Percentiles rank a stretch among this genome's conserved stretches.
phyloP scores from a whole-genome alignment of 2,797 vertebrate species.

The Tympanoctomys barrerae region DNA sequence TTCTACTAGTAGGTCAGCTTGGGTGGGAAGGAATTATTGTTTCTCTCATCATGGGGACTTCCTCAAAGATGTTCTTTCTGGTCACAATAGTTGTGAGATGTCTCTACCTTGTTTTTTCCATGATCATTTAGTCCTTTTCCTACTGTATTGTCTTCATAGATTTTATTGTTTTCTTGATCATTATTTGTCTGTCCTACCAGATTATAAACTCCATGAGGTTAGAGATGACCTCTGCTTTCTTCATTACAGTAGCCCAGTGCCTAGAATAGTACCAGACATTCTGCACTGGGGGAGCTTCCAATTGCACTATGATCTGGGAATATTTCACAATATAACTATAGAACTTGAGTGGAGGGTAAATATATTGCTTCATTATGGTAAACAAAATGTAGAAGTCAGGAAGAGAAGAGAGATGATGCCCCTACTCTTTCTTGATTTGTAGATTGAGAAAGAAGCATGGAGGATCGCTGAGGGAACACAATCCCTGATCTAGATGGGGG shows the following conservation, averaged over 20 bases:
- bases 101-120: not conserved
- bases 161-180: conserved; percentile 38
- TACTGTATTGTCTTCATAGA: not conserved
- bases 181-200: not conserved
- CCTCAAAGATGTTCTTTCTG: not conserved
- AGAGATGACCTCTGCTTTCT: conserved; percentile 14
- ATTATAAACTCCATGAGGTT: conserved; percentile 51
- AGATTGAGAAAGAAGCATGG: conserved; percentile 15
- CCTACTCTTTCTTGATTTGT: conserved; percentile 6
- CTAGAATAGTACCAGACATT: not conserved
- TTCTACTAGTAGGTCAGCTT: not conserved
- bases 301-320: not conserved
- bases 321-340: conserved; percentile 50
- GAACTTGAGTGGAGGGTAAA: conserved; percentile 32
- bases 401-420: conserved; percentile 31
- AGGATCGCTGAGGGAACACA: not conserved
- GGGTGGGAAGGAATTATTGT: not conserved
- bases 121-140: not conserved
- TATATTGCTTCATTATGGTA: not conserved
- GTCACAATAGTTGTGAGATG: conserved; percentile 15
- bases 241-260: not conserved
- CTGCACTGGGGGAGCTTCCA: not conserved
- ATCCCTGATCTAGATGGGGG: not conserved
- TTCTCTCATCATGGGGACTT: not conserved
- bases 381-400: conserved; percentile 20